Base-by-base conservation (phyloP, 2,888 invertebrate species). In the Chalcosyrphus nemorum region DNA sequence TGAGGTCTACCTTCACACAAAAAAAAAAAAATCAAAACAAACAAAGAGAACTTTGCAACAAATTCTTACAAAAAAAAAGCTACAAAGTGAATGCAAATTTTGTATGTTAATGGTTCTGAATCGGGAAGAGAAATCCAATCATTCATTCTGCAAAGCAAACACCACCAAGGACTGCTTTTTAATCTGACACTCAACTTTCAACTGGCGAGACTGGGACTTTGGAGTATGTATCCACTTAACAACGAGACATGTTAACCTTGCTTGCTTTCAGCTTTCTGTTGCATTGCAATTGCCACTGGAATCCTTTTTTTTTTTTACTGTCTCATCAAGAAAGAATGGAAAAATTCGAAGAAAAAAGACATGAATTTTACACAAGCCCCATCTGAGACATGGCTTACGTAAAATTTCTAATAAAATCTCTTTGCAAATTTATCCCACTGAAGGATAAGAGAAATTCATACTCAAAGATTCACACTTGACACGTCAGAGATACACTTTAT, bases 201-300 rank as follows among this genome's bases (percentile, higher is more conserved):
- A 41, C 11, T 54, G 59, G 47, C 24, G 35, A 47, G 45, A 45
- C 45, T 43, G 52, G 11, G 43, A 15, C 15, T 35, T 4, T 24
- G 4, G 4, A 4, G n/a, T n/a, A n/a, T n/a, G n/a, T n/a, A n/a
- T n/a, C 29, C 29, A 9, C 9, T 38, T 13, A 1, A n/a, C 17
- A n/a, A n/a, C 27, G 77, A 71, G 52, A 81, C 77, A 77, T 38
- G 81, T 77, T 77, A 77, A 72, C 81, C 81, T 82, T 82, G 81
- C 81, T 82, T 82, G 81, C 66, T 78, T 70, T 47, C 27, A 3
- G 43, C 59, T 54, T 74, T 68, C 54, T 43, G 43, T 66, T 70
- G 24, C 17, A 35, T n/a, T 38, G 15, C 21, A 21, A 3, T 52
- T 11, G 1, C 19, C 2, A 45, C 7, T 50, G 27, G 9, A 24